Percentiles rank a stretch among this genome's conserved stretches.
Evolutionary conservation across 2,888 invertebrate species (phyloP).

Genomic region (Polymixis lichenea): DNA sequence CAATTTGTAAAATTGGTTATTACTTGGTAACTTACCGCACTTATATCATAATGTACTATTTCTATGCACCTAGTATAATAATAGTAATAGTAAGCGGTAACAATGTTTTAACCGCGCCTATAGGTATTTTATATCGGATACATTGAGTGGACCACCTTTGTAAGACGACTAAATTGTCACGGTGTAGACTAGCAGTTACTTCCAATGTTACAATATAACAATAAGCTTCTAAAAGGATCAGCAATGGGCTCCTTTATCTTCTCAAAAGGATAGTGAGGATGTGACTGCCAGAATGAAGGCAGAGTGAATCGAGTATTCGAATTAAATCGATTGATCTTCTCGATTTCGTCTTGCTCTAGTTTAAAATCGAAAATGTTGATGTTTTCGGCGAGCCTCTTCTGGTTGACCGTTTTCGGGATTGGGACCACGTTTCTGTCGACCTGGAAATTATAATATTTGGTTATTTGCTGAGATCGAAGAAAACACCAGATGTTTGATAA

Average conservation of each 20-base stretch:
- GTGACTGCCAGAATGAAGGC: conserved; percentile 86
- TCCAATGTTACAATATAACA: background rate
- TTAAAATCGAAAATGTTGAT: conserved; percentile 84
- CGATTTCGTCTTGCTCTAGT: conserved; percentile 76
- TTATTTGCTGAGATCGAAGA: background rate
- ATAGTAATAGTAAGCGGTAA: no score
- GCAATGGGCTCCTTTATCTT: conserved; percentile 75
- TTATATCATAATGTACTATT: no score
- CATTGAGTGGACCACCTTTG: no score
- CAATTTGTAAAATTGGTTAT: no score
- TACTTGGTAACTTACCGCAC: no score
- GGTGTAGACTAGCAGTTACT: background rate
- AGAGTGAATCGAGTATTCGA: conserved; percentile 72
- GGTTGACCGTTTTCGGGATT: conserved; percentile 79
- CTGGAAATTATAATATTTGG: conserved; percentile 67
- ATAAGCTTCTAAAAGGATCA: conserved; percentile 73
- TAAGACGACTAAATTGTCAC: no score
- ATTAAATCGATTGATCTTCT: conserved; percentile 73
- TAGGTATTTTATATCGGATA: no score
- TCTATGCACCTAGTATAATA: no score
- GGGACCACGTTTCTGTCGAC: conserved; percentile 84
- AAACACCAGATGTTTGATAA: no score
- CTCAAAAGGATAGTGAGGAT: conserved; percentile 84
- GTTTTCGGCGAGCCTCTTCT: conserved; percentile 78
- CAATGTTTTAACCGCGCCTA: no score